Base-by-base conservation (phyloP, 2,888 invertebrate species). In the Myopa tessellatipennis region DNA sequence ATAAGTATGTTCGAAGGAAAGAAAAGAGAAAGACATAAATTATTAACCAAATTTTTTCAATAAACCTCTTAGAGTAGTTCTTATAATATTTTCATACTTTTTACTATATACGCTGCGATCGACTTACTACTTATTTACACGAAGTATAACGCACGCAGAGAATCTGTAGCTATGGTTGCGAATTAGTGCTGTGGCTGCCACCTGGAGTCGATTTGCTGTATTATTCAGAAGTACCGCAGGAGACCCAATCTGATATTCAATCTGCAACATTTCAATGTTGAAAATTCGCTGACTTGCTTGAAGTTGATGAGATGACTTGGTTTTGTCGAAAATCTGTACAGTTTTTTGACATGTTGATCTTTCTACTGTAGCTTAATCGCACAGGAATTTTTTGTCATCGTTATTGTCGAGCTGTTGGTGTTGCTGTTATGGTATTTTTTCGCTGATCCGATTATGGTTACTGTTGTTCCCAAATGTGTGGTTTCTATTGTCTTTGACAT, bases 351-450 rank as follows among this genome's bases (percentile, higher is more conserved):
- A 6, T 45, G 10, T 45, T 45, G 7, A 45, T 45, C 45, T 45
- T 45, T 45, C 45, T 45, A 8, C 10, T 45, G 6, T 45, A 55
- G 10, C 14, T 4, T 55, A 55, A 55, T 55, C 55, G n/a, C 55
- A n/a, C 4, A 4, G 71, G 52, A 50, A 60, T 12, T 12, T 71
- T 36, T 55, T 77, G 34, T 72, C 71, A 68, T 65, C 76, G 36
- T 55, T 38, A 55, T 45, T 67, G 73, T 77, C 81, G 55, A 82
- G 79, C 79, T 74, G 80, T 80, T 80, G 79, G 63, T 65, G 52
- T 72, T 45, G 26, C 26, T 26, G 26, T 72, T 45, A n/a, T 71
- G 70, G 70, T 71, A 73, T 34, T 60, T 52, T 38, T 52, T 80
- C 82, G 78, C 80, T 80, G 8, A 1, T 60, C 26, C 26, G 26